phyloP scores from a whole-genome alignment of 2,888 invertebrate species.

The Calephelis perditalis region DNA sequence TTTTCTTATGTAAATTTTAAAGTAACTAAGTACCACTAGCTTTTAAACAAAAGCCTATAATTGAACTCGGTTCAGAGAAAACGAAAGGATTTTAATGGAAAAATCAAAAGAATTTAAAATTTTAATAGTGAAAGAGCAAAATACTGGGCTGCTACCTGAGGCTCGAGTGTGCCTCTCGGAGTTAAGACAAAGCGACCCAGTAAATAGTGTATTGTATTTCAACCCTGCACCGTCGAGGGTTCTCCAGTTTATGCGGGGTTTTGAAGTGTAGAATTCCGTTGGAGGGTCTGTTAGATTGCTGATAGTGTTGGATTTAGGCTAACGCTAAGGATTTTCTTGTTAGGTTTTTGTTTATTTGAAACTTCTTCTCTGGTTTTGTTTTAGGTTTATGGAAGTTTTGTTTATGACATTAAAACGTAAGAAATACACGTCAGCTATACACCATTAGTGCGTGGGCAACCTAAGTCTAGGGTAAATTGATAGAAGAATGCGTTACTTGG shows the following conservation, averaged over 20 bases:
- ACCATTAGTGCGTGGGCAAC: no score
- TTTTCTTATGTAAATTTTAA: no score
- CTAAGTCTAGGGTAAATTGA: no score
- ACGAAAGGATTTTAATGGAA: conserved; percentile 19
- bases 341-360: not conserved
- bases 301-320: conserved; percentile 26
- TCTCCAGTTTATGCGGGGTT: conserved; percentile 53
- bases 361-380: no score
- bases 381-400: no score
- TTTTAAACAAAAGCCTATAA: not conserved
- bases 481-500: no score
- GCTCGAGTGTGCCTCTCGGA: conserved; percentile 42
- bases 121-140: conserved; percentile 23
- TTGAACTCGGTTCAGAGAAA: conserved; percentile 16
- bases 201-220: conserved; percentile 65
- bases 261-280: conserved; percentile 34
- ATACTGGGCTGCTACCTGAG: conserved; percentile 32
- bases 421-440: no score
- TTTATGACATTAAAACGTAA: no score
- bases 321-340: not conserved
- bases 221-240: conserved; percentile 41
- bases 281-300: conserved; percentile 30
- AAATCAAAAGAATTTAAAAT: conserved; percentile 24
- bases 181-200: conserved; percentile 54
- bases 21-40: not conserved